A percentile compares a stretch with the other conserved stretches of the same genome.
These are phyloP conservation scores for Hyla sarda DNA, from an alignment of 2,113 vertebrate genomes.

Conservation along the genomic window DNA sequence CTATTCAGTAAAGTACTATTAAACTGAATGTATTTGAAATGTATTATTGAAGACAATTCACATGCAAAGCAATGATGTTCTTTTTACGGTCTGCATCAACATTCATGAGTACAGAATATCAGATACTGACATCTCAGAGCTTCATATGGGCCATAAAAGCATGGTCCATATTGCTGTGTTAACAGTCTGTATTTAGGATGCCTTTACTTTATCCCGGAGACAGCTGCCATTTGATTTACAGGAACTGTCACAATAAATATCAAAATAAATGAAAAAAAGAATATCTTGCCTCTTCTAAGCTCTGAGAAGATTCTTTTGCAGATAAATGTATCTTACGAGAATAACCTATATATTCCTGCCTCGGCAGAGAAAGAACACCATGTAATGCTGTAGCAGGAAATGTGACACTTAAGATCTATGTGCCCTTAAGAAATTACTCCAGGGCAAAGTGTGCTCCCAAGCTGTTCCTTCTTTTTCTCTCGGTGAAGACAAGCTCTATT, in stretches of 20 bases:
- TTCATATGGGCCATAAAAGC: not conserved
- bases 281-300: not conserved
- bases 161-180: not conserved
- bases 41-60: not conserved
- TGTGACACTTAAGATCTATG: conserved; percentile 33
- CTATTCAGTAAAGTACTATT: not conserved
- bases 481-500: not conserved
- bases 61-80: not conserved
- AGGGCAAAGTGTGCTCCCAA: conserved; percentile 17
- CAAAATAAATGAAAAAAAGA: not conserved
- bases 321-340: not conserved
- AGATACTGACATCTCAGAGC: not conserved
- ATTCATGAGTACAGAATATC: not conserved
- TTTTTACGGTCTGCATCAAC: not conserved
- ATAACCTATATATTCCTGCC: not conserved
- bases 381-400: conserved; percentile 14
- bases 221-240: not conserved
- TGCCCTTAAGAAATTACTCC: conserved; percentile 36
- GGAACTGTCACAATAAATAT: not conserved
- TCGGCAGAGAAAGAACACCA: not conserved
- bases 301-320: not conserved
- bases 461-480: not conserved
- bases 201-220: not conserved
- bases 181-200: not conserved
- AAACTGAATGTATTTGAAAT: not conserved